phyloP scores from a whole-genome alignment of 2,113 vertebrate species.

The Bombycilla garrulus region DNA sequence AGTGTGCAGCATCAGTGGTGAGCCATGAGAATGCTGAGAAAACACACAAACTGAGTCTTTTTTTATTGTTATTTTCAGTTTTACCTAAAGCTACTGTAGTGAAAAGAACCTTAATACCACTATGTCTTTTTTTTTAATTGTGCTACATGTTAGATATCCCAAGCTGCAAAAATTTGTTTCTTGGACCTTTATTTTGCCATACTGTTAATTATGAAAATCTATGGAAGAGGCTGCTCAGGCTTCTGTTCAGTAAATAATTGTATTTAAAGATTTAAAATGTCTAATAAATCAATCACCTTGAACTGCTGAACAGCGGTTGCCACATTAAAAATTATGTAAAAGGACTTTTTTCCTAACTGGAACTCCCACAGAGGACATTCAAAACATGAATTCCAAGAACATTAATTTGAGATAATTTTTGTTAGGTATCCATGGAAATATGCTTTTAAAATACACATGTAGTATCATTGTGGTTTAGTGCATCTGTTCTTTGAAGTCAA shows the following conservation, averaged over 20 bases:
- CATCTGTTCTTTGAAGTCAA: neutral
- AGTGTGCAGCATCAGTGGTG: neutral
- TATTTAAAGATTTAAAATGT: neutral
- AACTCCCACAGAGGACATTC: neutral
- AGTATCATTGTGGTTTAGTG: neutral
- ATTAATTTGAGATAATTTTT: neutral
- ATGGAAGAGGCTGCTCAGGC: neutral
- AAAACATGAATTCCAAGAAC: neutral
- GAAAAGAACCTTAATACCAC: neutral
- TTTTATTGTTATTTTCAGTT: neutral
- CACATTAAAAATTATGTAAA: neutral
- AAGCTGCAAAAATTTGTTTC: neutral
- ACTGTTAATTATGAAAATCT: neutral
- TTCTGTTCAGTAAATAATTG: neutral
- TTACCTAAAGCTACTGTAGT: neutral
- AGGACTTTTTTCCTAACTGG: neutral
- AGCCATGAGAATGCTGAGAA: neutral
- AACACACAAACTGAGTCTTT: neutral
- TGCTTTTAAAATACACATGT: neutral
- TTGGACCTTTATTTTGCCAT: neutral
- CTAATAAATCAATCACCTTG: neutral
- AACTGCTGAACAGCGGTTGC: neutral
- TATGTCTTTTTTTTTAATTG: neutral
- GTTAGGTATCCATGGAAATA: neutral
- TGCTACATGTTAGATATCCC: neutral